Percentiles rank a stretch among this genome's conserved stretches.
These are phyloP conservation scores for Muscidifurax raptorellus DNA, from an alignment of 1,140 invertebrate species.

Conservation along the genomic window DNA sequence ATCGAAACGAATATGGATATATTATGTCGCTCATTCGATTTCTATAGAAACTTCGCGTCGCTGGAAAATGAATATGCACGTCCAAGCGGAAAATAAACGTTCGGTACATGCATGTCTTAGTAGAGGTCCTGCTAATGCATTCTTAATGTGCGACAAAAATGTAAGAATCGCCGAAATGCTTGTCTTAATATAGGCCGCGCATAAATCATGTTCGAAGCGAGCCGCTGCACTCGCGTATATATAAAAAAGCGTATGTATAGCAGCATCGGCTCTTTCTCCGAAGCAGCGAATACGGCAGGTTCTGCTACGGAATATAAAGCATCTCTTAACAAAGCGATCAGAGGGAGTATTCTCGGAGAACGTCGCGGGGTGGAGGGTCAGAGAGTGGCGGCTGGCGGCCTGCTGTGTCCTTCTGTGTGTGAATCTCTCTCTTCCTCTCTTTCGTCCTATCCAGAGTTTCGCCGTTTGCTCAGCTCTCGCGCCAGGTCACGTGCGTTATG, in stretches of 20 bases:
- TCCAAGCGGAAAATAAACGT: too few species aligned
- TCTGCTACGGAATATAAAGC: slow-evolving; percentile 44
- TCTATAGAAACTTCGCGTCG: too few species aligned
- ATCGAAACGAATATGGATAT: slow-evolving; percentile 14
- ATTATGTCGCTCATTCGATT: too few species aligned
- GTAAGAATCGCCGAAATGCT: not conserved
- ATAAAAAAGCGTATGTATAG: not conserved
- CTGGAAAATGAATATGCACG: too few species aligned
- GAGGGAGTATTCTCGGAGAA: slow-evolving; percentile 28
- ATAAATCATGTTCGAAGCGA: slow-evolving; percentile 31
- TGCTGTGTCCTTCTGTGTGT: slow-evolving; percentile 53
- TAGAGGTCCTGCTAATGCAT: too few species aligned
- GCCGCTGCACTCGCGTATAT: slow-evolving; percentile 10
- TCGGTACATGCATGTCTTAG: too few species aligned
- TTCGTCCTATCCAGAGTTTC: not conserved
- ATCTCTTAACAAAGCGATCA: slow-evolving; percentile 50
- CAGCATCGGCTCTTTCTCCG: slow-evolving; percentile 38
- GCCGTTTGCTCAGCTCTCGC: not conserved
- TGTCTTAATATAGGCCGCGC: not conserved
- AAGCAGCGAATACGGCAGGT: slow-evolving; percentile 46
- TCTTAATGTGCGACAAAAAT: too few species aligned
- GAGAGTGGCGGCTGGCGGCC: slow-evolving; percentile 39
- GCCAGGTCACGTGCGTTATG: slow-evolving; percentile 40
- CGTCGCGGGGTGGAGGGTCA: slow-evolving; percentile 33
- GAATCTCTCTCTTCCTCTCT: not conserved